Conservation (phyloP, 2,888 invertebrate genomes). For the Dioctria linearis region DNA sequence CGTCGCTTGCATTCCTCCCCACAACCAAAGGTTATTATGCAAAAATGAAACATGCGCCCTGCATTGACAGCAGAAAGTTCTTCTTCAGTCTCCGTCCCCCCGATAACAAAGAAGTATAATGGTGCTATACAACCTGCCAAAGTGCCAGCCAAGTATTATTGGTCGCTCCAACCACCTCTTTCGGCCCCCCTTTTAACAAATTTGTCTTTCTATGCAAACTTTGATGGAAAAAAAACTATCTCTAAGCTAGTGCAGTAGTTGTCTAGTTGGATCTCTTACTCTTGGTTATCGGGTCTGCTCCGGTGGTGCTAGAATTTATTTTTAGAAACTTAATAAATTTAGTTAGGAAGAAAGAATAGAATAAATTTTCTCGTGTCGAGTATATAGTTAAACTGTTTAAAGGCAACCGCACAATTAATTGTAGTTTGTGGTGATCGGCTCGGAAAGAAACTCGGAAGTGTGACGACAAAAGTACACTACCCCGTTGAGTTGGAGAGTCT, state of each 20-base stretch:
- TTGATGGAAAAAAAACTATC: not conserved
- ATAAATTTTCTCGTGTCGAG: not conserved
- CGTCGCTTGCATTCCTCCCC: slow-evolving; percentile 16
- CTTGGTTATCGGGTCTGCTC: slow-evolving; percentile 29
- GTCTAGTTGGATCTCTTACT: slow-evolving; percentile 17
- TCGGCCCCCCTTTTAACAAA: not conserved
- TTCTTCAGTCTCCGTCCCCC: not conserved
- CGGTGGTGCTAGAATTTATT: slow-evolving; percentile 26
- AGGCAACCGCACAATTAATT: slow-evolving; percentile 19
- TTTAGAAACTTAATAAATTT: slow-evolving; percentile 12
- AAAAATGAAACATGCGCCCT: slow-evolving; percentile 27
- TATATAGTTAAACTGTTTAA: not conserved
- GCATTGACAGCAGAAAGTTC: slow-evolving; percentile 27
- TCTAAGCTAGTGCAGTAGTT: slow-evolving; percentile 34
- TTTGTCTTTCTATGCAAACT: not conserved
- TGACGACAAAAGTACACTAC: not conserved
- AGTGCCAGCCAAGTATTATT: slow-evolving; percentile 18
- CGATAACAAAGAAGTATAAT: slow-evolving; percentile 1
- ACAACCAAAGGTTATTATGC: slow-evolving; percentile 22
- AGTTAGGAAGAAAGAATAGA: not conserved
- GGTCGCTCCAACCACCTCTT: not conserved
- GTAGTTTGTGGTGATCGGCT: not conserved
- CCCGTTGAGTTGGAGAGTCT: not conserved
- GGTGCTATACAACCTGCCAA: slow-evolving; percentile 16
- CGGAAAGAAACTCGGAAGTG: slow-evolving; percentile 1